phyloP scores from a whole-genome alignment of 1,140 invertebrate species.

The Pogonognathellus flavescens region DNA sequence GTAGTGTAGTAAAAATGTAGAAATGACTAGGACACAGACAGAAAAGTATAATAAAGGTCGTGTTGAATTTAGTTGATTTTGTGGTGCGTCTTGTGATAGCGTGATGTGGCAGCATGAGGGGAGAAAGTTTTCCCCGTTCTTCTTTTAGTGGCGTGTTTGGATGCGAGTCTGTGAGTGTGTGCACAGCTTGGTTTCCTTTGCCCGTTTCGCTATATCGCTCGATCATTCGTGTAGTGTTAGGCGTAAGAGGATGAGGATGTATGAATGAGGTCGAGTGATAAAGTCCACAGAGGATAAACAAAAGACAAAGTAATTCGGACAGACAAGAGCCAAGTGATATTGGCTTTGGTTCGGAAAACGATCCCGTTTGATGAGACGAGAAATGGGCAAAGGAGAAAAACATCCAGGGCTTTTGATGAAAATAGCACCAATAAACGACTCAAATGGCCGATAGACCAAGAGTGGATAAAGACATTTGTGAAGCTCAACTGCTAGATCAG shows the following conservation, averaged over 20 bases:
- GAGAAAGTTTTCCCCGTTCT: not conserved
- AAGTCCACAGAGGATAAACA: slow-evolving; percentile 35
- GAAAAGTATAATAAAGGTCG: no score
- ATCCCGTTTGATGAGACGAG: slow-evolving; percentile 33
- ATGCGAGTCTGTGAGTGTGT: not conserved
- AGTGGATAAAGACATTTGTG: slow-evolving; percentile 47
- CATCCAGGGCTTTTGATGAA: slow-evolving; percentile 11
- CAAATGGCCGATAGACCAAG: slow-evolving; percentile 44
- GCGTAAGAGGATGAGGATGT: not conserved
- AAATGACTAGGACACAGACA: no score
- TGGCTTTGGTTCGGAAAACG: slow-evolving; percentile 34
- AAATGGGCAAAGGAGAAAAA: slow-evolving; percentile 16
- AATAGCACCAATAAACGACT: slow-evolving; percentile 52
- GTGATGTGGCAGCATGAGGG: slow-evolving; percentile 38
- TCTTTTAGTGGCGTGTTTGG: not conserved
- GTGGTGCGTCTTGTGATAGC: slow-evolving; percentile 9
- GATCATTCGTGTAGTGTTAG: slow-evolving; percentile 18
- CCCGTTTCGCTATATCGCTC: not conserved
- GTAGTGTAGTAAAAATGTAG: not conserved
- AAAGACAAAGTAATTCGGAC: slow-evolving; percentile 23
- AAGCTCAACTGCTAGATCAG: slow-evolving; percentile 2
- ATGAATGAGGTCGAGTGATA: slow-evolving; percentile 41
- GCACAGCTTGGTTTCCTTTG: not conserved
- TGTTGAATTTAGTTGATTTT: slow-evolving; percentile 30
- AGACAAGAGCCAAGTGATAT: slow-evolving; percentile 32